Evolutionary conservation across 1,140 invertebrate species (phyloP).

Genomic region (Tetramorium alpestre): DNA sequence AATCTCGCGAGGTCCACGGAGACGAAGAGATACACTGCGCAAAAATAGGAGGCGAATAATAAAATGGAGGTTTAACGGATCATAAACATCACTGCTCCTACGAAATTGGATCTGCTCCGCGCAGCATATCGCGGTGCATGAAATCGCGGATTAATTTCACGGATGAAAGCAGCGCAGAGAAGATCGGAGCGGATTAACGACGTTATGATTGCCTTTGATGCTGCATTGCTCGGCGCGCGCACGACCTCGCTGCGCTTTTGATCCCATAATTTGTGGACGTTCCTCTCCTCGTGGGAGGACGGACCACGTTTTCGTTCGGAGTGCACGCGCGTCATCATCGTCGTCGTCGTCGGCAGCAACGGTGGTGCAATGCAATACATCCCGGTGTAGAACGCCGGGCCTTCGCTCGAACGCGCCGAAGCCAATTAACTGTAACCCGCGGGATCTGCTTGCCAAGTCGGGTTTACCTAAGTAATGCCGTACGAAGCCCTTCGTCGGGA

Average conservation of each 20-base stretch:
- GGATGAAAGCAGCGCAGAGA: slow-evolving; percentile 35
- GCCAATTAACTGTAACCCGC: slow-evolving; percentile 79
- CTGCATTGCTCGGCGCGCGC: slow-evolving; percentile 23
- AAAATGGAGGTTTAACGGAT: slow-evolving; percentile 39
- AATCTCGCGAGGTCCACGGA: not conserved
- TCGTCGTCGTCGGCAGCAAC: not conserved
- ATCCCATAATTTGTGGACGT: slow-evolving; percentile 45
- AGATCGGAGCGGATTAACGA: slow-evolving; percentile 41
- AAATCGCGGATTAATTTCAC: slow-evolving; percentile 56
- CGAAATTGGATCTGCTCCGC: slow-evolving; percentile 31
- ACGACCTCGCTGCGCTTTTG: slow-evolving; percentile 27
- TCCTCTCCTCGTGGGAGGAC: slow-evolving; percentile 20
- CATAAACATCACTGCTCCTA: slow-evolving; percentile 23
- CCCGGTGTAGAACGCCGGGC: slow-evolving; percentile 9
- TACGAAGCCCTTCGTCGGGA: slow-evolving; percentile 74
- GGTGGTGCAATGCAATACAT: not conserved
- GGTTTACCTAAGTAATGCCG: slow-evolving; percentile 76
- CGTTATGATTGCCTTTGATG: slow-evolving; percentile 50
- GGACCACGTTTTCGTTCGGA: slow-evolving; percentile 26
- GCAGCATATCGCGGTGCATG: slow-evolving; percentile 27
- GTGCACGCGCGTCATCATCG: not conserved
- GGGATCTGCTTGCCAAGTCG: slow-evolving; percentile 77
- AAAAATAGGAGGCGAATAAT: slow-evolving; percentile 24
- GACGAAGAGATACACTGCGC: not conserved
- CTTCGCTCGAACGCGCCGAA: slow-evolving; percentile 65